Base-by-base conservation (phyloP, 2,797 vertebrate species). In the Kryptopterus vitreolus region DNA sequence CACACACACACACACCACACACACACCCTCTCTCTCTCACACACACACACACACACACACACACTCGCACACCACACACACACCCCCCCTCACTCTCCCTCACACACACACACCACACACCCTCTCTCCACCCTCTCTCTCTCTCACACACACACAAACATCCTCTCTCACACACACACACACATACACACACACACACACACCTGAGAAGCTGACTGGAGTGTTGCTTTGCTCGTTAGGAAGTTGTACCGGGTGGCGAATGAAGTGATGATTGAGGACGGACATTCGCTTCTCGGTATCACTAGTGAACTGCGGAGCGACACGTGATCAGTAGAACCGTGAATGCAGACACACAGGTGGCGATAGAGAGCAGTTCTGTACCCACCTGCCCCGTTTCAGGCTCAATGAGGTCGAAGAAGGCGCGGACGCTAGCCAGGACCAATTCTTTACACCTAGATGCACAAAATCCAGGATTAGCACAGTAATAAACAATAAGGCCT, bases 391-490 rank as follows among this genome's bases (percentile, higher is more conserved):
- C 93, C 53, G 96, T 98, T 80, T 96, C 93, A 76, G 94, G 94
- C 84, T 98, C 95, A 80, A 99, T 91, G 74, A 99, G 96, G 88
- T 99, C 96, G 76, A 98, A 98, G 83, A 99, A 95, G 0, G 96
- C 94, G 86, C 98, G 92, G 69, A 98, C 85, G 1, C 95, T 98
- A 65, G 96, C 94, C 62, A 99, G 90, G 71, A 99, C 95, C 58
- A 99, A 92, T 87, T 99, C 97, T 89, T 98, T 99, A 89, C 98
- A 99, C 98, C 98, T 99, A n/a, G n/a, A n/a, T n/a, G n/a, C n/a
- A n/a, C n/a, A n/a, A n/a, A n/a, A n/a, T n/a, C n/a, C n/a, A n/a
- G n/a, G n/a, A n/a, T n/a, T n/a, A n/a, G n/a, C n/a, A n/a, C n/a
- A n/a, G n/a, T n/a, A n/a, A n/a, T n/a, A n/a, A n/a, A n/a, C n/a